phyloP scores from a whole-genome alignment of 1,140 invertebrate species.

The Pseudomyrmex flavicornis region DNA sequence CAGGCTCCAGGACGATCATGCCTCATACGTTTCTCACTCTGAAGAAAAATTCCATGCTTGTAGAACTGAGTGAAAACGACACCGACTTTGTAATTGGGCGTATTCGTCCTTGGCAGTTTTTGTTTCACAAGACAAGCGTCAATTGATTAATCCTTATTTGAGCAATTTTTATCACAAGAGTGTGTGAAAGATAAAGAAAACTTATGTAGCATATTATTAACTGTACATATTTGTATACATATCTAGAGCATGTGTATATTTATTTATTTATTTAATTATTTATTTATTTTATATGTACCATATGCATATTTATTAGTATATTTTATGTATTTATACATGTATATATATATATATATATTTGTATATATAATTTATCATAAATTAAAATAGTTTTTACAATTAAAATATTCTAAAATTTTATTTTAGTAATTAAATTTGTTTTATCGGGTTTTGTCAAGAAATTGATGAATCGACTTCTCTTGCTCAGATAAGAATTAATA shows the following conservation, averaged over 20 bases:
- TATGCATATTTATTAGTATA: no score
- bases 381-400: slow-evolving; percentile 8
- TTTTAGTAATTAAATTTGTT: not conserved
- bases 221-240: no score
- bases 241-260: no score
- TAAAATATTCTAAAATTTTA: not conserved
- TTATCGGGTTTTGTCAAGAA: not conserved
- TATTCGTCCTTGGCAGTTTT: not conserved
- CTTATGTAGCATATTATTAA: no score
- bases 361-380: no score
- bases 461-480: not conserved
- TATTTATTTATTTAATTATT: no score
- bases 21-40: slow-evolving; percentile 62
- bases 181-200: no score
- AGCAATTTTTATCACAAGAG: not conserved
- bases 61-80: slow-evolving; percentile 14
- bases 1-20: slow-evolving; percentile 71
- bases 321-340: no score
- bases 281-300: no score
- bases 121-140: no score
- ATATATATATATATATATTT: not conserved
- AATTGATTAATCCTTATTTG: slow-evolving; percentile 5
- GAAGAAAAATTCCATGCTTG: not conserved
- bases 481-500: slow-evolving; percentile 14
- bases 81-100: not conserved